Evolutionary conservation across 2,113 vertebrate genomes (phyloP).

Genomic region (Noctilio leporinus): DNA sequence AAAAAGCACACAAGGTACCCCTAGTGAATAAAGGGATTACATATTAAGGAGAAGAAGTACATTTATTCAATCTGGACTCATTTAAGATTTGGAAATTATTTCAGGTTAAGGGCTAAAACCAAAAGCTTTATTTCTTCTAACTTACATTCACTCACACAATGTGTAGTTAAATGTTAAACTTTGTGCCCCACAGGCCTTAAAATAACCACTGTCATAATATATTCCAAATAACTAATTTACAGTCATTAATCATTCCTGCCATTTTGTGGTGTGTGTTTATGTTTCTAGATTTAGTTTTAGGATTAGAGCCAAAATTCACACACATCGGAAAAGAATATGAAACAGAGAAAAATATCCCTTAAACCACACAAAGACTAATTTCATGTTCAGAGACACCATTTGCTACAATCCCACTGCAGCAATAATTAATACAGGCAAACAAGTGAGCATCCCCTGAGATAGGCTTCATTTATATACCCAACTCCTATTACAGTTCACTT

Average conservation of each 20-base stretch:
- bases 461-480: neutral
- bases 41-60: neutral
- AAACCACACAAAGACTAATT: conserved; percentile 27
- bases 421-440: conserved; percentile 66
- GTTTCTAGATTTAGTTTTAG: conserved; percentile 10
- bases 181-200: neutral
- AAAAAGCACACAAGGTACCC: neutral
- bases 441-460: neutral
- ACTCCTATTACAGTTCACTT: neutral
- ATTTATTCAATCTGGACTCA: neutral
- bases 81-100: neutral
- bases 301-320: conserved; percentile 1
- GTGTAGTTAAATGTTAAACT: neutral
- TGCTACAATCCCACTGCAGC: conserved; percentile 37
- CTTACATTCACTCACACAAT: neutral
- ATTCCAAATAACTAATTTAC: conserved; percentile 1
- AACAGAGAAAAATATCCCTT: conserved; percentile 20
- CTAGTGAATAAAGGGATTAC: neutral
- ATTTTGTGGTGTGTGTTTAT: neutral
- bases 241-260: conserved; percentile 1
- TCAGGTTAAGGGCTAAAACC: neutral
- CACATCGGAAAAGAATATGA: neutral
- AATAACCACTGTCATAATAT: neutral
- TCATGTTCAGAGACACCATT: conserved; percentile 16
- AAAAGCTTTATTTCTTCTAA: neutral